Percentiles rank a stretch among this genome's conserved stretches.
phyloP scores from a whole-genome alignment of 2,113 vertebrate species.

The Hippolais icterina region DNA sequence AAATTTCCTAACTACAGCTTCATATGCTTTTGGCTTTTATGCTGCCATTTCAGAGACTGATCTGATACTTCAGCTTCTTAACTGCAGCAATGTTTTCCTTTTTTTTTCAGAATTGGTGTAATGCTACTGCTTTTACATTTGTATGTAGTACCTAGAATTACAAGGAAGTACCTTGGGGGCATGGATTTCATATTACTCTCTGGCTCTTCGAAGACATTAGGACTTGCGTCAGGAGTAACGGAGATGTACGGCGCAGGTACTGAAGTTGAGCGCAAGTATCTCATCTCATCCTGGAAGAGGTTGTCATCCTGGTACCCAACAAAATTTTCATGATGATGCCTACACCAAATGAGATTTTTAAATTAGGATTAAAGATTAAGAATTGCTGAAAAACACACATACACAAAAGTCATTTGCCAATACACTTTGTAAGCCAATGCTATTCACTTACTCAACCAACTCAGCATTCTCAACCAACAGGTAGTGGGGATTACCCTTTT shows the following conservation, averaged over 20 bases:
- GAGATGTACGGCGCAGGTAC: constrained; percentile 98
- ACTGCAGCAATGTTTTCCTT: background rate
- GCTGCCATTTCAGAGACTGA: background rate
- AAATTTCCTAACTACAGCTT: background rate
- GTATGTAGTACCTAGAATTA: background rate
- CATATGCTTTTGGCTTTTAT: background rate
- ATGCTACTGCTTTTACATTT: background rate
- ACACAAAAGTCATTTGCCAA: background rate
- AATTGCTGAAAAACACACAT: background rate
- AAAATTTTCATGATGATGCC: constrained; percentile 98
- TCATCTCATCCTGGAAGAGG: constrained; percentile 98
- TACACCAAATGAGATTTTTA: constrained; percentile 60
- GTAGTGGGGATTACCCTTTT: background rate
- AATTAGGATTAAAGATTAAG: background rate
- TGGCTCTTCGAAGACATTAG: constrained; percentile 97
- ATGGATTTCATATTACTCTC: constrained; percentile 99
- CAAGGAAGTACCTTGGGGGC: constrained; percentile 90
- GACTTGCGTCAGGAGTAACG: constrained; percentile 95
- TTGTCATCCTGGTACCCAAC: constrained; percentile 94
- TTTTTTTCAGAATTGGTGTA: background rate
- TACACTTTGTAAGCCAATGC: rapidly evolving
- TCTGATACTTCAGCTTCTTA: background rate
- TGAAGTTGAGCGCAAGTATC: constrained; percentile 94
- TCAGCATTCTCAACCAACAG: background rate
- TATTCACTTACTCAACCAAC: background rate